A percentile compares a stretch with the other conserved stretches of the same genome.
These are phyloP conservation scores for Ophioderma brevispina DNA, from an alignment of 35 echinoderm and acorn worm species.

Conservation along the genomic window DNA sequence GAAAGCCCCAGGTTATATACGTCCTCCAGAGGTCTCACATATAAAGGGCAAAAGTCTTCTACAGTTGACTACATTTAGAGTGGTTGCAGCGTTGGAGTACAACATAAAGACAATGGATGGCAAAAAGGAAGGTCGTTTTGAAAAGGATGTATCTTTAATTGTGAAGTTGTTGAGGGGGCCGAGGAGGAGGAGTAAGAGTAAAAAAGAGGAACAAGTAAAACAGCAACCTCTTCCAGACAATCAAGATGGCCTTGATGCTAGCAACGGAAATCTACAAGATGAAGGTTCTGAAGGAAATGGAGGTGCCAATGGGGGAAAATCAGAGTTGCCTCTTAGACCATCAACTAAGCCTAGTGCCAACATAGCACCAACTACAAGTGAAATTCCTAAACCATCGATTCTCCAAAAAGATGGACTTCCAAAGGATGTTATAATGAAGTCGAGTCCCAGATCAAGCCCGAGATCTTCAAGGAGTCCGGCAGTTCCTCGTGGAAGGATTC, in stretches of 20 bases:
- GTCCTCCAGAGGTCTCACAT: neutral
- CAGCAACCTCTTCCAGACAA: neutral
- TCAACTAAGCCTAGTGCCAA: neutral
- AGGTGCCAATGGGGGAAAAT: too few species aligned
- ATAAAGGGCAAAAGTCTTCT: neutral
- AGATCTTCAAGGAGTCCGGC: neutral
- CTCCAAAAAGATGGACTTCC: neutral
- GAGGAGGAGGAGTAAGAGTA: neutral
- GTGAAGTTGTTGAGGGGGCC: slow-evolving; percentile 49
- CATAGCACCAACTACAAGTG: neutral
- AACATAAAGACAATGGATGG: slow-evolving; percentile 21
- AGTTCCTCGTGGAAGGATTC: neutral
- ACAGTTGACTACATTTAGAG: neutral
- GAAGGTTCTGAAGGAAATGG: neutral
- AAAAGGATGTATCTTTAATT: slow-evolving; percentile 62
- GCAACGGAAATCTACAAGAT: slow-evolving; percentile 11
- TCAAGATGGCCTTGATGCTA: neutral
- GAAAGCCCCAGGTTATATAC: neutral
- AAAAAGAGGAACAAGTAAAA: neutral
- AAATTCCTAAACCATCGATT: neutral
- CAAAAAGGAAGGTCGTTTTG: slow-evolving; percentile 34
- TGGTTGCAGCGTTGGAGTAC: slow-evolving; percentile 10
- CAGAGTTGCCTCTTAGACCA: neutral
- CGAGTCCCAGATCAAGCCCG: neutral
- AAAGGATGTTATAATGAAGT: neutral